Evolutionary conservation across 2,888 invertebrate genomes (phyloP).

Genomic region (Pollenia angustigena): DNA sequence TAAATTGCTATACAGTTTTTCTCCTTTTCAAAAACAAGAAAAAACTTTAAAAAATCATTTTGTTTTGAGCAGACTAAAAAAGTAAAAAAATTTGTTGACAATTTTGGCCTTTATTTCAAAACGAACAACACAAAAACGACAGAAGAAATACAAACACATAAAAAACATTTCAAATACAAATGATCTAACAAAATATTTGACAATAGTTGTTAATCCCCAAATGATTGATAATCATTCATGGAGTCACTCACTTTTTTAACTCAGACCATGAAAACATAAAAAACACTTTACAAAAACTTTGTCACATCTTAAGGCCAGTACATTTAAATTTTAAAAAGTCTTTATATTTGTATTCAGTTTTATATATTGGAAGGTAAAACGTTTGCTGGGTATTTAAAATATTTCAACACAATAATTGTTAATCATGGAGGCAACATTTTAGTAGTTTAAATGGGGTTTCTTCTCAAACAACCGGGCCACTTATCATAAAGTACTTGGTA

Average conservation of each 20-base stretch:
- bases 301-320: constrained; percentile 63
- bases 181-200: constrained; percentile 71
- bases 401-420: too few relatives aligned
- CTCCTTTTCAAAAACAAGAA: too few relatives aligned
- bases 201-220: constrained; percentile 70
- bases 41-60: too few relatives aligned
- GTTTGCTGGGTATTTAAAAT: constrained; percentile 26
- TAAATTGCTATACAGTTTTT: too few relatives aligned
- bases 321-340: not conserved
- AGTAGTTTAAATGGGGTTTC: too few relatives aligned
- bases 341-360: not conserved
- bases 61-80: too few relatives aligned
- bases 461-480: too few relatives aligned
- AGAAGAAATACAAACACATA: constrained; percentile 10
- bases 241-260: constrained; percentile 50
- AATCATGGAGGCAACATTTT: too few relatives aligned
- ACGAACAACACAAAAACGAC: constrained; percentile 31
- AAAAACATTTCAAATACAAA: constrained; percentile 63
- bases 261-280: not conserved
- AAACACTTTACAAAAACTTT: constrained; percentile 57
- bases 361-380: not conserved
- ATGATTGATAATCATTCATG: constrained; percentile 70
- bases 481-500: too few relatives aligned
- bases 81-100: constrained; percentile 38
- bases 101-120: constrained; percentile 52